Evolutionary conservation across 2,797 vertebrate species (phyloP), one percentile per base, ranked within the genome.

Genomic region (Clarias laeviceps): DNA sequence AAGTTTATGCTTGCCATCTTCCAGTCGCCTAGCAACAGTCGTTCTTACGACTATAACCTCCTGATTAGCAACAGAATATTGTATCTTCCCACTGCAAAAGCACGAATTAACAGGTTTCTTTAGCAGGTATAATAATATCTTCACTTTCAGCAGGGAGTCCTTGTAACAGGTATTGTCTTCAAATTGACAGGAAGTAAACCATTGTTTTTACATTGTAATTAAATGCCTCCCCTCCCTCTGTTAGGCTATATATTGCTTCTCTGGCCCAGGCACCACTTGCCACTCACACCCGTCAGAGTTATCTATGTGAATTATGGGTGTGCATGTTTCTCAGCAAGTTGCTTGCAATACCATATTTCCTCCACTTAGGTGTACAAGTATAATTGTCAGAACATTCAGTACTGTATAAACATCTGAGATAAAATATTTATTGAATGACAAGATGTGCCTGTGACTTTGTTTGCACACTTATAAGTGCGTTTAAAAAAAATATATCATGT

Each of bases 261-360:
- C 82, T 37, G 78, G 45, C 22, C 32, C 50, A 73, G 68, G 17
- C 79, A 74, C 29, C 74, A 86, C 79, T 37, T 84, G 65, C 29
- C 9, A 37, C 20, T 24, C 2, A 24, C 29, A 61, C 34, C 4
- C 29, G 20, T 76, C n/a, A 56, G 1, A 5, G 11, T 64, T 17
- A n/a, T n/a, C 34, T 40, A 22, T 62, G 20, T n/a, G 22, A 22
- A 79, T 5, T 6, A 62, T 62, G 32, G 4, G 6, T 40, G 9
- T 37, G 74, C 56, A 61, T 61, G 4, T 34, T 34, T 17, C 7
- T 57, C 50, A 76, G 37, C 22, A 45, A 24, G 45, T 74, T 77
- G 27, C 54, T 34, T 59, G 32, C 9, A 37, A 29, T 3, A 7
- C 24, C 4, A 61, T 61, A 61, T 24, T 78, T 61, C 32, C 24